A percentile compares a stretch with the other conserved stretches of the same genome.
These are phyloP conservation scores for Drosophila willistoni DNA, from an alignment of 1,140 invertebrate species.

Conservation along the genomic window DNA sequence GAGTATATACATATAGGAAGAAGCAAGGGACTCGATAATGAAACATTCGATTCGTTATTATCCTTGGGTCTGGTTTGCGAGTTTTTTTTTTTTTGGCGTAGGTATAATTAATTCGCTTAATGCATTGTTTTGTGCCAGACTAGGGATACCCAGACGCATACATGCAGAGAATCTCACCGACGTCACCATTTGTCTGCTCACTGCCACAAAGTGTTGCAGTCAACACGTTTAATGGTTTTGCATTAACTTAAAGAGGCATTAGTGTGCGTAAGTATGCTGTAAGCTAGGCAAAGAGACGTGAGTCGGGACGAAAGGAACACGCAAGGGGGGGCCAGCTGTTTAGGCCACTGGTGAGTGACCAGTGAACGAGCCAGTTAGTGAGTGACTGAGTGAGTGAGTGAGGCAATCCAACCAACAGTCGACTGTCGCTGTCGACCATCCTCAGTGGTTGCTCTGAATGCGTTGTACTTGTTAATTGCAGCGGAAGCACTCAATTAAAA, in stretches of 20 bases:
- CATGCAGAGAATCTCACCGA: neutral
- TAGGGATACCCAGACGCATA: neutral
- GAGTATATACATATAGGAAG: neutral
- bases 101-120: slow-evolving; percentile 45
- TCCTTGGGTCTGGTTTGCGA: slow-evolving; percentile 13
- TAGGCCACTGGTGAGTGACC: slow-evolving; percentile 13
- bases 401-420: slow-evolving; percentile 38
- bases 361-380: slow-evolving; percentile 35
- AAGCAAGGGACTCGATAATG: slow-evolving; percentile 21
- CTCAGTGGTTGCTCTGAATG: slow-evolving; percentile 54
- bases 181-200: neutral
- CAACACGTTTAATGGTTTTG: slow-evolving; percentile 74
- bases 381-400: slow-evolving; percentile 34
- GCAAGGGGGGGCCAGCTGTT: slow-evolving; percentile 7
- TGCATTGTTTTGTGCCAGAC: neutral
- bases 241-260: slow-evolving; percentile 74
- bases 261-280: slow-evolving; percentile 76
- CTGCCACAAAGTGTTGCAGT: slow-evolving; percentile 70
- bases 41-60: slow-evolving; percentile 56
- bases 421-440: slow-evolving; percentile 14
- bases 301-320: slow-evolving; percentile 14
- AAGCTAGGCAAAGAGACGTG: slow-evolving; percentile 41
- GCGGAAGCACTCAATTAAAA: slow-evolving; percentile 81
- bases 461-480: slow-evolving; percentile 81
- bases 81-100: slow-evolving; percentile 3